Conservation (phyloP, 1,140 invertebrate genomes). For the Amyelois transitella region DNA sequence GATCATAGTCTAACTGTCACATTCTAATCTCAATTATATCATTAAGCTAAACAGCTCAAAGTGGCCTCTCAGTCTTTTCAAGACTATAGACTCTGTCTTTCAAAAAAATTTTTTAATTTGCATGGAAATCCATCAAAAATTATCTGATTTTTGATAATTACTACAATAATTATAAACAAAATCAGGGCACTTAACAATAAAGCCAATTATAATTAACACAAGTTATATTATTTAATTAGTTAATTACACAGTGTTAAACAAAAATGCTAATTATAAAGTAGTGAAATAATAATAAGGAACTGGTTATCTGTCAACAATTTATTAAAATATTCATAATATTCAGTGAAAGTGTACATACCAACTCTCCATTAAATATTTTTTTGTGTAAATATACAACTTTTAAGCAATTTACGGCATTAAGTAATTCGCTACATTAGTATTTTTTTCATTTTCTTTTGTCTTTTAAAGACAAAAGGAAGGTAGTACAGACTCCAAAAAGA, state of each 20-base stretch:
- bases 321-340: slow-evolving; percentile 1
- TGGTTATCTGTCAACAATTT: background rate
- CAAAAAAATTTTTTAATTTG: no score
- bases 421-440: background rate
- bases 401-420: background rate
- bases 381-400: background rate
- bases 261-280: background rate
- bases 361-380: background rate
- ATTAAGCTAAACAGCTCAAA: no score
- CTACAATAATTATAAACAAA: no score
- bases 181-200: no score
- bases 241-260: background rate
- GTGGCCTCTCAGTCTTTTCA: no score
- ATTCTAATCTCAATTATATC: no score
- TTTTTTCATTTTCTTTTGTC: background rate
- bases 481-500: no score
- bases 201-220: background rate
- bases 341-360: slow-evolving; percentile 1
- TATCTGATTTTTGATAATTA: no score
- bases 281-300: background rate
- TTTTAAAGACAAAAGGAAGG: no score
- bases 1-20: no score
- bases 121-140: no score
- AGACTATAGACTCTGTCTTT: no score
- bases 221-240: background rate